Evolutionary conservation across 2,888 invertebrate species (phyloP), one percentile per base, ranked within the genome.

Genomic region (Imbricaverruca yamaguchii): DNA sequence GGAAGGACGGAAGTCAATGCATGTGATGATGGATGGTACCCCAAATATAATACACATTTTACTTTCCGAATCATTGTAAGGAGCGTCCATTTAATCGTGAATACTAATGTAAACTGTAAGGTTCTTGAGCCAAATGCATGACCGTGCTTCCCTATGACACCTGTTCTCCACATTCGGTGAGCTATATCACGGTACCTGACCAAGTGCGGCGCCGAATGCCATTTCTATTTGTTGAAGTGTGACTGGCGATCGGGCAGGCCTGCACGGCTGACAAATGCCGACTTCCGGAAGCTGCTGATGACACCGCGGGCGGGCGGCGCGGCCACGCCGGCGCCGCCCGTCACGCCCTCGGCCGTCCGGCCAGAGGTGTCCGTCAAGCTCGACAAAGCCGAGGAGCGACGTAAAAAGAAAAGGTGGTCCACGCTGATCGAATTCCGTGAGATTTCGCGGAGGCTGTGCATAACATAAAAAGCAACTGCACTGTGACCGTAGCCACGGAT

Each of bases 201-300:
- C 6, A 57, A 59, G 12, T 13, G 59, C 57, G 69, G 57, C n/a
- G 23, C 10, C 56, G 15, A 39, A 4, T 57, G 25, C 12, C 53
- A 55, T 11, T 65, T 80, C 74, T 80, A 67, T 13, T 25, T 15
- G 18, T 65, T 74, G 55, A 9, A 12, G 39, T 39, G 23, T 80
- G 9, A 1, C 53, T 23, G 10, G 57, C 21, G n/a, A n/a, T 11
- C 10, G n/a, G n/a, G 56, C 78, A 83, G 82, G 57, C 83, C 84
- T 3, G 85, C 85, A 80, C 85, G 85, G 15, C 90, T 98, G 81
- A 97, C 97, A 13, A 98, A 98, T 89, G 98, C 96, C 87, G 98
- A 98, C 89, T 98, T 98, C 86, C 92, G 98, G 81, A 97, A 96
- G 87, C 89, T 98, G 81, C 88, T 98, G 84, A 97, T 97, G 93